Evolutionary conservation across 2,888 invertebrate genomes (phyloP), one percentile per base, ranked within the genome.

Genomic region (Caenorhabditis wallacei): DNA sequence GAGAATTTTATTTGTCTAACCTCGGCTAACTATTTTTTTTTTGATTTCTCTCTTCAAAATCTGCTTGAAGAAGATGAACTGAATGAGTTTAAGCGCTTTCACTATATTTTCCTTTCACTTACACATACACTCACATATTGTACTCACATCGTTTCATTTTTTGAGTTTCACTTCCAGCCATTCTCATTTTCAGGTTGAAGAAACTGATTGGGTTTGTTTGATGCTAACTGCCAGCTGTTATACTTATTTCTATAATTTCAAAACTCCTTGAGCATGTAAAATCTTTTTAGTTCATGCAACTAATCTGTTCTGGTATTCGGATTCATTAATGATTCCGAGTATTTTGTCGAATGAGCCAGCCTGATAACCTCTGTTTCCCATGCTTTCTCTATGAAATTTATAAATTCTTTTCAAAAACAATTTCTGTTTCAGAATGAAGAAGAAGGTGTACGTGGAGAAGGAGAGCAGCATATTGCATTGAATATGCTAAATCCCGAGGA

Each of bases 401-500:
- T n/a, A 1, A 18, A 30, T 20, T 56, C 8, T 51, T 43, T 18
- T 11, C 8, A 40, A 76, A 53, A 24, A 43, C 20, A 43, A 43
- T 46, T 43, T 64, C 26, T 4, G 11, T 35, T 82, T 61, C 74
- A 83, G 83, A 83, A 84, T 46, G 84, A 84, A 43, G 83, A 83
- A 43, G 84, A 80, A 16, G 76, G 68, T 1, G 40, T 68, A n/a
- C 75, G 80, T 13, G 70, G 37, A 4, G 84, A 80, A 10, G 80
- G 80, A 22, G 78, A 84, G 22, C 82, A 88, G 46, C 87, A 87
- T 74, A 88, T 88, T 40, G 86, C 86, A 18, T 69, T 88, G 83
- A 86, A 88, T 57, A 85, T 88, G 72, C 75, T 88, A 22, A 85
- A 82, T 71, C 82, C 68, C 22, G 86, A 85, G 57, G 88, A 88